Base-by-base conservation (phyloP, 2,888 invertebrate genomes). In the Hoplodrina ambigua region DNA sequence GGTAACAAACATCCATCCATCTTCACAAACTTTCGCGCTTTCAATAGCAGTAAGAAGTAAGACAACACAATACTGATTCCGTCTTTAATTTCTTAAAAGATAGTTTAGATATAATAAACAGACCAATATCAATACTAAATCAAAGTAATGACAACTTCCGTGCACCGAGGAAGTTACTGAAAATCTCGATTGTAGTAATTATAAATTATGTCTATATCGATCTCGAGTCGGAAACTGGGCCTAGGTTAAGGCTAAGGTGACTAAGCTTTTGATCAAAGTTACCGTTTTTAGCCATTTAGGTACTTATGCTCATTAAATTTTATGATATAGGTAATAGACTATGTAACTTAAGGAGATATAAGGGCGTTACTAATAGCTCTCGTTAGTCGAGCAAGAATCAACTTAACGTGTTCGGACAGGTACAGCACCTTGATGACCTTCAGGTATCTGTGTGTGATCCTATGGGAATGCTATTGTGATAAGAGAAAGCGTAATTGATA, bases 111-210 rank as follows among this genome's bases (percentile, higher is more conserved):
- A n/a, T 19, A 50, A 10, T 20, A 65, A 11, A 17, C 0, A 19
- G n/a, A 11, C 4, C 3, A 13, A 6, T 37, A 30, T 6, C 6
- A 19, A 57, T 15, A 20, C 1, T 62, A 71, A 73, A 74, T 74
- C 62, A 76, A 46, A 67, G 10, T 19, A 55, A 74, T 63, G 15
- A 50, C 46, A 59, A 52, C 44, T 75, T 80, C 80, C 80, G 55
- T 37, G 0, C 11, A 57, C 30, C 4, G 1, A 63, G 80, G 80
- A 74, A 75, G 66, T 55, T 2, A 8, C 50, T 63, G 52, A 63
- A 67, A 75, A 46, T 53, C 33, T 33, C 17, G 11, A 52, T n/a
- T 2, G 4, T 20, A 56, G 25, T 46, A 2, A 54, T 63, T 15
- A 72, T 37, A 54, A 53, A 8, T 7, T 8, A 37, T 20, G 25